phyloP scores from a whole-genome alignment of 1,140 invertebrate genomes.

The Condylostylus longicornis region DNA sequence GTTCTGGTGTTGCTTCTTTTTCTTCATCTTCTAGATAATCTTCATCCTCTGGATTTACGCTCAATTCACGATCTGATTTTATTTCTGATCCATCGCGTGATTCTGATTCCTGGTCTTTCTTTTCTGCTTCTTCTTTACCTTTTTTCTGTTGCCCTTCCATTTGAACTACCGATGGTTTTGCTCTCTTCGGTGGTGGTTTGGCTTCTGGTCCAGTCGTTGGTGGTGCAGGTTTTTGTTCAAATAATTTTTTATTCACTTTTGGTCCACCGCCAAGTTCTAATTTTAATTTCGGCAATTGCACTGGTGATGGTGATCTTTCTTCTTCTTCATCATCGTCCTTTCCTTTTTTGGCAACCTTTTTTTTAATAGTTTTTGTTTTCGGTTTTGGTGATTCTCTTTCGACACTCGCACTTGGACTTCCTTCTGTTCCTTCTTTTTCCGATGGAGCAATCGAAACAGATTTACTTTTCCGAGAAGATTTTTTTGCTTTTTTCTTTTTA shows the following conservation, averaged over 20 bases:
- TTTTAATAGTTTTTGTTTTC: too few species aligned
- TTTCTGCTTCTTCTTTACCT: conserved; percentile 10
- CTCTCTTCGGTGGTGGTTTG: neutral
- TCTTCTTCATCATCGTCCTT: conserved; percentile 2
- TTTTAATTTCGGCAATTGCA: conserved; percentile 3
- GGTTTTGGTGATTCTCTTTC: conserved; percentile 1
- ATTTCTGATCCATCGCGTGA: too few species aligned
- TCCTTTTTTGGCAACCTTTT: conserved; percentile 1
- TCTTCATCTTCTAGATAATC: too few species aligned
- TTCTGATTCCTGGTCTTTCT: conserved; percentile 10
- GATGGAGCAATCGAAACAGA: neutral
- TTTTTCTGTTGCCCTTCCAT: conserved; percentile 3
- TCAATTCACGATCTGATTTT: too few species aligned
- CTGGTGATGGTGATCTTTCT: conserved; percentile 1
- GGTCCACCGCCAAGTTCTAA: conserved; percentile 1
- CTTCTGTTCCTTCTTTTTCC: neutral
- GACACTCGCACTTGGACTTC: neutral
- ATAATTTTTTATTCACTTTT: conserved; percentile 4
- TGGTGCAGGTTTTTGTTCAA: conserved; percentile 2
- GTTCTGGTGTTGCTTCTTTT: too few species aligned
- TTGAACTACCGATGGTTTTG: conserved; percentile 2
- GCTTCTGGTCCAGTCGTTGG: too few species aligned
- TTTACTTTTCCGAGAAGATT: too few species aligned
- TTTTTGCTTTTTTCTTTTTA: too few species aligned
- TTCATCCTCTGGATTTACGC: too few species aligned